These are phyloP conservation scores for Xanthorhoe designata DNA, from an alignment of 2,888 invertebrate genomes.

Conservation along the genomic window DNA sequence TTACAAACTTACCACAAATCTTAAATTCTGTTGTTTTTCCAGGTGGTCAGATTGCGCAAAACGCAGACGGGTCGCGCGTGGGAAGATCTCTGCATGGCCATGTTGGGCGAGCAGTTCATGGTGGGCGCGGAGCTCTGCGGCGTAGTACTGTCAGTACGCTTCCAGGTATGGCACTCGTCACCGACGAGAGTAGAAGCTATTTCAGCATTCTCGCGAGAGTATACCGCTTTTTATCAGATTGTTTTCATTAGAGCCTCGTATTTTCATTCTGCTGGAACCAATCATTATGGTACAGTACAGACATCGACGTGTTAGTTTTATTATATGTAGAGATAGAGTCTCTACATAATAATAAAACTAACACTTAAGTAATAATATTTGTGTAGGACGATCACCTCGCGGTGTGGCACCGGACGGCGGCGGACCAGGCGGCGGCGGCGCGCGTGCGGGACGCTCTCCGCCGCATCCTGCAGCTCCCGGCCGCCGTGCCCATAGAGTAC, in stretches of 20 bases:
- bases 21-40: constrained; percentile 24
- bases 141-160: constrained; percentile 97
- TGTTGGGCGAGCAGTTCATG: constrained; percentile 99
- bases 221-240: too few species aligned
- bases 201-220: too few species aligned
- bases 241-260: too few species aligned
- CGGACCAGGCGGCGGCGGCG: constrained; percentile 94
- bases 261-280: too few species aligned
- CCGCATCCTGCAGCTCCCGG: constrained; percentile 97
- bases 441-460: constrained; percentile 97
- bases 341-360: too few species aligned
- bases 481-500: constrained; percentile 97
- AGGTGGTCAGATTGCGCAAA: constrained; percentile 95
- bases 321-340: too few species aligned
- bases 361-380: background rate
- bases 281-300: too few species aligned
- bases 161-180: constrained; percentile 88
- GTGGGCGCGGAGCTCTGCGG: constrained; percentile 99
- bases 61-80: constrained; percentile 98
- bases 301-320: too few species aligned
- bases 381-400: constrained; percentile 96
- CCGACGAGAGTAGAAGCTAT: too few species aligned
- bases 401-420: constrained; percentile 98
- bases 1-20: background rate
- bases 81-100: constrained; percentile 99